phyloP scores from a whole-genome alignment of 2,113 vertebrate species.

The Takifugu flavidus region DNA sequence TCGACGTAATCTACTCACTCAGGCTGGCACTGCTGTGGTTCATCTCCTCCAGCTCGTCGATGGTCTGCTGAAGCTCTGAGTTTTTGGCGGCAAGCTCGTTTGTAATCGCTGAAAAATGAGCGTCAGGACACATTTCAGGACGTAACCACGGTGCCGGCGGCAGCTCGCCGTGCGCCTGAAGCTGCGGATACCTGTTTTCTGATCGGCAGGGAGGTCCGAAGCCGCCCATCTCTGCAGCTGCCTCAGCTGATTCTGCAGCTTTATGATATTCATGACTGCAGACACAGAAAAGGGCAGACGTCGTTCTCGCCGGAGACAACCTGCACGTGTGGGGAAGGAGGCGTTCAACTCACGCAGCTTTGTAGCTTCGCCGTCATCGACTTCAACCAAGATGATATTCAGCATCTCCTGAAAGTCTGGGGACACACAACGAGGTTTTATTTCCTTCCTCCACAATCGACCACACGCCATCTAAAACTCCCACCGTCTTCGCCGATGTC shows the following conservation, averaged over 20 bases:
- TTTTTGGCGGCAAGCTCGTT: constrained; percentile 12
- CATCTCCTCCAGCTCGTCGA: constrained; percentile 14
- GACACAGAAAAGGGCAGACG: neutral
- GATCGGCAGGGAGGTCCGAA: neutral
- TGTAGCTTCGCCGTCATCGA: neutral
- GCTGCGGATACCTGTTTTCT: neutral
- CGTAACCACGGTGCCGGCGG: neutral
- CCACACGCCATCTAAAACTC: too few relatives aligned
- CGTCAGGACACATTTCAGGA: neutral
- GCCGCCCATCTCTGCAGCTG: neutral
- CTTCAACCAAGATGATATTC: neutral
- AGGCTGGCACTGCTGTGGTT: neutral
- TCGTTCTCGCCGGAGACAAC: neutral
- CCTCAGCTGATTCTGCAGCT: neutral
- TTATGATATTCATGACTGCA: neutral
- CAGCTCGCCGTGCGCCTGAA: neutral
- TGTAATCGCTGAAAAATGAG: constrained; percentile 19
- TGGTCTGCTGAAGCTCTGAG: neutral
- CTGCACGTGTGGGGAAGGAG: neutral
- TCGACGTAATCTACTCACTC: constrained; percentile 11
- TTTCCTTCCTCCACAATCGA: neutral
- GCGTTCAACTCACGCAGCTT: neutral
- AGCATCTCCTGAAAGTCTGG: neutral
- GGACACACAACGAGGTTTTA: neutral
- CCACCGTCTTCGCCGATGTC: too few relatives aligned